Evolutionary conservation across 35 echinoderm and acorn worm genomes (phyloP).

Genomic region (Apostichopus californicus): DNA sequence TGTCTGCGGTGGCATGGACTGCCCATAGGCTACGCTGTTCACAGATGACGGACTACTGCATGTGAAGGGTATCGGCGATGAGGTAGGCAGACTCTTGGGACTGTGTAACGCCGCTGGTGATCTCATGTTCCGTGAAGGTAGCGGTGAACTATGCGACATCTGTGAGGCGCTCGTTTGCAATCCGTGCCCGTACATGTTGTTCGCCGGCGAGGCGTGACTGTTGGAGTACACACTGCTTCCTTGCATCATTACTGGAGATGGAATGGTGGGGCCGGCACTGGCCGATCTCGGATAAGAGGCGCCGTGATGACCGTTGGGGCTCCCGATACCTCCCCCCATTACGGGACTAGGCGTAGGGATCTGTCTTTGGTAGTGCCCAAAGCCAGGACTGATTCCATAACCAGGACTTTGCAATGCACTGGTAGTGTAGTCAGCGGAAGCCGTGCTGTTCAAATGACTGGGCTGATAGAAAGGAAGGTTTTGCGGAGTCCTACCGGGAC

Average conservation of each 20-base stretch:
- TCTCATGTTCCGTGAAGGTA: conserved; percentile 69
- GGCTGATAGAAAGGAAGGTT: conserved; percentile 57
- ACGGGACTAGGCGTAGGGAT: conserved; percentile 64
- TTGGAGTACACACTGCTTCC: conserved; percentile 72
- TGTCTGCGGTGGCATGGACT: conserved; percentile 54
- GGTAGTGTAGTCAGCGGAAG: conserved; percentile 16
- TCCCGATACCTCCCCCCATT: conserved; percentile 67
- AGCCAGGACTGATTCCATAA: conserved; percentile 44
- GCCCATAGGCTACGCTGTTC: conserved; percentile 15
- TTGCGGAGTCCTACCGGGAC: conserved; percentile 56
- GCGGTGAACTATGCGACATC: conserved; percentile 38
- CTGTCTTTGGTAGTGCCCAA: conserved; percentile 73
- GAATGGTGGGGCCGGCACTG: conserved; percentile 64
- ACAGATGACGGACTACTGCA: conserved; percentile 41
- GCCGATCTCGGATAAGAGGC: conserved; percentile 60
- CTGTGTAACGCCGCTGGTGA: conserved; percentile 72
- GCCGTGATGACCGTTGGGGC: conserved; percentile 73
- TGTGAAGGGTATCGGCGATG: conserved; percentile 68
- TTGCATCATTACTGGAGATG: conserved; percentile 75
- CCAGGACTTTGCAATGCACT: conserved; percentile 35
- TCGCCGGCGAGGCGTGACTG: conserved; percentile 39
- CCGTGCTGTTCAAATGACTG: conserved; percentile 35
- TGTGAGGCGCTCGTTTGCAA: conserved; percentile 49
- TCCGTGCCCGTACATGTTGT: conserved; percentile 43
- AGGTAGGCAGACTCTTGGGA: conserved; percentile 81